Base-by-base conservation (phyloP, 92 coral and sea anemone species). In the Zoanthus sociatus region DNA sequence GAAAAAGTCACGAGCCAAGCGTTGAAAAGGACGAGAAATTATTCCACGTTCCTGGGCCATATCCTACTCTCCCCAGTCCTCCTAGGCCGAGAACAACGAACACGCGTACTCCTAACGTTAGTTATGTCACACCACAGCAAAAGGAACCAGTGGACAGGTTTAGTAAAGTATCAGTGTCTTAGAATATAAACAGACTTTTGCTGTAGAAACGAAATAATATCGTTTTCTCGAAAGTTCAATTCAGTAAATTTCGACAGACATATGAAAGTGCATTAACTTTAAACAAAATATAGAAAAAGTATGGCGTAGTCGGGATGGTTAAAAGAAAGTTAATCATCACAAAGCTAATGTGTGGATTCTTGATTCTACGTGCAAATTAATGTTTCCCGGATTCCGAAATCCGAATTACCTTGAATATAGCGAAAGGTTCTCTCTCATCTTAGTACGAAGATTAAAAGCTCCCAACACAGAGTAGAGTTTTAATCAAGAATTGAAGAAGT, bases 11-110 rank as follows among this genome's bases (percentile, higher is more conserved):
- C 47, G 50, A 13, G 26, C 94, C 78, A 64, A 78, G 71, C 15
- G 93, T 91, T 17, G 94, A 78, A 71, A 93, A 91, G n/a, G 91
- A 92, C 84, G 90, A 90, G 70, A 84, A 44, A 21, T 77, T 88
- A 68, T 94, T 93, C 81, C 94, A 56, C 47, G 75, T 47, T 44
- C 63, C 74, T 7, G 85, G 85, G 46, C 58, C 85, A 42, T 81
- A 81, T 71, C 85, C 76, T 16, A 81, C 75, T n/a, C 85, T 81
- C 18, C 85, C 85, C 45, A 53, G 32, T 68, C 85, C 85, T 20
- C 85, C 85, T 1, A 12, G 85, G 68, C 11, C 44, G 45, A 79
- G 55, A 42, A 42, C 84, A 8, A 55, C 37, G 7, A 60, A 54
- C 30, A 63, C 11, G 11, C n/a, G 56, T 63, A 5, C 15, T 69